phyloP scores from a whole-genome alignment of 1,140 invertebrate genomes.

The Drosophila ananassae region DNA sequence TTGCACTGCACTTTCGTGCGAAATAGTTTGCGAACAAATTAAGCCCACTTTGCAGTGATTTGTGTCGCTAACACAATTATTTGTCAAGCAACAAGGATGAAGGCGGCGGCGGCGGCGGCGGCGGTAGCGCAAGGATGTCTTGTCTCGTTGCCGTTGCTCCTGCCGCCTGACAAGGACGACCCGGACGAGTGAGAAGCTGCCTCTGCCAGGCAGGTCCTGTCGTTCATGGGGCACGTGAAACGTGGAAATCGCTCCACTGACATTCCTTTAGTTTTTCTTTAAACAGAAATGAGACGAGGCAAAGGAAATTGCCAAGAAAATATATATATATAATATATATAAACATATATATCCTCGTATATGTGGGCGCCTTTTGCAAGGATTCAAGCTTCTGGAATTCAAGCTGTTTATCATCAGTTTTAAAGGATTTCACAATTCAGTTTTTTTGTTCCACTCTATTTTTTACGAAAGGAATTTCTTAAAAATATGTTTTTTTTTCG shows the following conservation, averaged over 20 bases:
- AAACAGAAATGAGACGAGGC: slow-evolving; percentile 11
- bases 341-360: not conserved
- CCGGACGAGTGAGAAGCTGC: slow-evolving; percentile 2
- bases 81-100: slow-evolving; percentile 50
- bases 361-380: slow-evolving; percentile 7
- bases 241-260: slow-evolving; percentile 4
- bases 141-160: slow-evolving; percentile 4
- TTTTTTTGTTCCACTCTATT: not conserved
- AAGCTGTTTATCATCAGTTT: slow-evolving; percentile 6
- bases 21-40: slow-evolving; percentile 77
- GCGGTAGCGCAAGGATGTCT: not conserved
- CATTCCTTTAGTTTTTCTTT: slow-evolving; percentile 24
- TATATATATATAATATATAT: not conserved
- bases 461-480: not conserved
- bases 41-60: slow-evolving; percentile 77
- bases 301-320: slow-evolving; percentile 12
- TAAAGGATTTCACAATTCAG: slow-evolving; percentile 12
- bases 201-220: slow-evolving; percentile 1
- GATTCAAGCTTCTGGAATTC: slow-evolving; percentile 21
- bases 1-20: slow-evolving; percentile 18
- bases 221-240: slow-evolving; percentile 20
- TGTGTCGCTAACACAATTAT: slow-evolving; percentile 77
- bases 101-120: not conserved
- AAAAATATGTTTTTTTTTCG: slow-evolving; percentile 1
- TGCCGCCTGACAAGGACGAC: slow-evolving; percentile 11